These are phyloP conservation scores for Rhagonycha lutea DNA, from an alignment of 2,888 invertebrate genomes.

Conservation along the genomic window DNA sequence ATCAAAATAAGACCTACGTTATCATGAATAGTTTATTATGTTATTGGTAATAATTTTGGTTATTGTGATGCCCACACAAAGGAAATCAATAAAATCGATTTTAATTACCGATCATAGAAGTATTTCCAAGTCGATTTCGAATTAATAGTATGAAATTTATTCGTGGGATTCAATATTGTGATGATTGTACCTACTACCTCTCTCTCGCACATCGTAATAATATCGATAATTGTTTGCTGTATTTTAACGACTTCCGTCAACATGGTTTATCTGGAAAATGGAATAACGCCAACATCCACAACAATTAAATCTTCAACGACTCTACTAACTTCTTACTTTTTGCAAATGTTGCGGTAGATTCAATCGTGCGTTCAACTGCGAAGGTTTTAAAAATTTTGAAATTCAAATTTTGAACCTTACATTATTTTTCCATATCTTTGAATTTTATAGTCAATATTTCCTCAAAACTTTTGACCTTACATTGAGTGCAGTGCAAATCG, in stretches of 20 bases:
- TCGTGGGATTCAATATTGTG: not conserved
- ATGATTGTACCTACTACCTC: not conserved
- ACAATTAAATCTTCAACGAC: conserved; percentile 12
- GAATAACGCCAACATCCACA: not conserved
- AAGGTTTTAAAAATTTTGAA: not conserved
- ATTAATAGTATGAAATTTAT: not conserved
- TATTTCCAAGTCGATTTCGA: not conserved
- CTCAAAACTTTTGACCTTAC: too few relatives aligned
- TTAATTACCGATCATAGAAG: not conserved
- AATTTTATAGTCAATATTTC: too few relatives aligned
- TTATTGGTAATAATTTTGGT: not conserved
- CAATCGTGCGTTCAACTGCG: not conserved
- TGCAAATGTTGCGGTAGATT: not conserved
- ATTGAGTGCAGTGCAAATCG: too few relatives aligned
- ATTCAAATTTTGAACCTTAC: not conserved
- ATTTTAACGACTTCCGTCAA: conserved; percentile 16
- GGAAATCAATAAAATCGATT: not conserved
- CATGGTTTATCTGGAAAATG: conserved; percentile 4
- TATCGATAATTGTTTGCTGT: not conserved
- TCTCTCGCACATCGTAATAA: not conserved
- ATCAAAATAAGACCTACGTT: not conserved
- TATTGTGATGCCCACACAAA: not conserved
- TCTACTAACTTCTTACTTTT: conserved; percentile 7
- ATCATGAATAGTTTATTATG: not conserved
- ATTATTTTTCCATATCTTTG: too few relatives aligned